Conservation (phyloP, 30 jellyfish, hydroid and myxozoan genomes). For the Hydractinia echinata region DNA sequence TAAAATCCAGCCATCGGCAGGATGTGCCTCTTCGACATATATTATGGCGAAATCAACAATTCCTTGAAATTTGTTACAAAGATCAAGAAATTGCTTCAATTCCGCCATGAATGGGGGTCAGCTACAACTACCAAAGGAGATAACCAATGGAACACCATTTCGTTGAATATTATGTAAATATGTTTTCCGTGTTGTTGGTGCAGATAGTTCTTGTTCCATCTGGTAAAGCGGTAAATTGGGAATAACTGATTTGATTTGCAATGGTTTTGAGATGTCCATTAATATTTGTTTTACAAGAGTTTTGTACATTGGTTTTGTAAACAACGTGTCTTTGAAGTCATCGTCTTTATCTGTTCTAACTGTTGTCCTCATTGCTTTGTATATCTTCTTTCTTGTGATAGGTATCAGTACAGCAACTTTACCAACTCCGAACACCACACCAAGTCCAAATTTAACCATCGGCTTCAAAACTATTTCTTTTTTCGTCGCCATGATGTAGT, state of each 20-base stretch:
- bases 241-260: not conserved
- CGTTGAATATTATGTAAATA: not conserved
- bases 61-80: slow-evolving; percentile 42
- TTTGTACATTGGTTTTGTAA: slow-evolving; percentile 7
- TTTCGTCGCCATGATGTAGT: not conserved
- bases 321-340: slow-evolving; percentile 4
- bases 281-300: not conserved
- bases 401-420: not conserved
- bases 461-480: not conserved
- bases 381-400: not conserved
- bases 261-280: not conserved
- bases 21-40: slow-evolving; percentile 91
- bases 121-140: slow-evolving; percentile 86
- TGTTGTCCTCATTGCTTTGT: not conserved
- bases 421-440: not conserved
- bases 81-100: slow-evolving; percentile 53
- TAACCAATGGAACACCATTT: slow-evolving; percentile 56
- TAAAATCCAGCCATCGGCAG: slow-evolving; percentile 66
- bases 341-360: not conserved
- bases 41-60: slow-evolving; percentile 64
- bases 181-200: not conserved
- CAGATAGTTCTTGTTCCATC: not conserved
- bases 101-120: slow-evolving; percentile 87
- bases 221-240: not conserved
- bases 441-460: not conserved